Conservation (phyloP, 2,888 invertebrate species). For the Cerastoderma edule region DNA sequence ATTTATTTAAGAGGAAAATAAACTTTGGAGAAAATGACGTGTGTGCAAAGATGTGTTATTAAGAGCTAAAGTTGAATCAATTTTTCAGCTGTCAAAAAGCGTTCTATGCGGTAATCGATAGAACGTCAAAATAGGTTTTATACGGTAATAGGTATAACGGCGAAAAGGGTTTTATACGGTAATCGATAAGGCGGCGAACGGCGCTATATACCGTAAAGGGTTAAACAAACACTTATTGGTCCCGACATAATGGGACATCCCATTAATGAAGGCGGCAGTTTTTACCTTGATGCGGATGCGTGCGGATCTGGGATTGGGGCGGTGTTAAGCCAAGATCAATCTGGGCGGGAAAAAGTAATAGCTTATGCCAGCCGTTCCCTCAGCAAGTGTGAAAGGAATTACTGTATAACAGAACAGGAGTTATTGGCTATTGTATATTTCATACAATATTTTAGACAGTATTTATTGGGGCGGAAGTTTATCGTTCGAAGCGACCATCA, state of each 20-base stretch:
- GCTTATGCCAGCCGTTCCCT: conserved; percentile 47
- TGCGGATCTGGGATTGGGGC: conserved; percentile 44
- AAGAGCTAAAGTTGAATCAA: no score
- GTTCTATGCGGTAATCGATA: no score
- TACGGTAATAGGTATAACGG: no score
- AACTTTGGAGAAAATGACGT: no score
- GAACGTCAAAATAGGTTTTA: no score
- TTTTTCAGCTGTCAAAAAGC: no score
- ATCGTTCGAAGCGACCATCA: conserved; percentile 43
- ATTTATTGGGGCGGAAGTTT: background rate
- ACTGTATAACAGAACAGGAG: conserved; percentile 8
- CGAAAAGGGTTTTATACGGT: no score
- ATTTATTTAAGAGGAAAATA: no score
- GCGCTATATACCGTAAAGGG: no score
- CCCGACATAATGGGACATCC: conserved; percentile 45
- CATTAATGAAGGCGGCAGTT: conserved; percentile 25
- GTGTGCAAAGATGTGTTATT: no score
- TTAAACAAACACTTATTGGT: conserved; percentile 7
- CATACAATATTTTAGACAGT: conserved; percentile 21
- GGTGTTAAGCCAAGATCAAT: conserved; percentile 46
- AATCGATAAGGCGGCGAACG: no score
- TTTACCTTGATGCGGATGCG: conserved; percentile 57
- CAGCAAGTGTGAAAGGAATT: conserved; percentile 13
- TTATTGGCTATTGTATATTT: background rate
- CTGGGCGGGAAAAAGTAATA: conserved; percentile 45